Evolutionary conservation across 2,113 vertebrate genomes (phyloP), one percentile per base, ranked within the genome.

Genomic region (Rhodinocichla rosea): DNA sequence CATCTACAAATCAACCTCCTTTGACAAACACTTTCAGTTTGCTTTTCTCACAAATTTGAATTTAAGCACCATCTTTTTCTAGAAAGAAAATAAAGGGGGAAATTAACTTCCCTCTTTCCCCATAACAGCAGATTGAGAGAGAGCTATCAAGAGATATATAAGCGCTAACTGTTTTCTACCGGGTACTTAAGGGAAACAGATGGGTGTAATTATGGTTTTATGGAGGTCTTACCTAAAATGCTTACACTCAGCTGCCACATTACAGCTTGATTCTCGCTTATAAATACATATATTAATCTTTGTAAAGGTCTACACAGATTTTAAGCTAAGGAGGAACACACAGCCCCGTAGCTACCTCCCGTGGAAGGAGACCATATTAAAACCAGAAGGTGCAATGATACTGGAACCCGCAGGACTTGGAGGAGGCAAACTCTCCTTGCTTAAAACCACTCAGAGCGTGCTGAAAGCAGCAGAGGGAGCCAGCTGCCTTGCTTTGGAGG

Each of bases 391-490:
- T 9, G 56, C 56, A 63, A 32, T 9, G 15, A 21, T 10, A 17
- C 20, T 5, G 24, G 18, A 76, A 59, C 50, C 15, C 27, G 4
- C 55, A 32, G 49, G 32, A 52, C 32, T 17, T 9, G 7, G 37
- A 37, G 14, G 10, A 63, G 55, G 35, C 6, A 6, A 30, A 24
- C 2, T 52, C 7, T 44, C 17, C 1, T 33, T 35, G 19, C 13
- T 65, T 28, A 10, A 20, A 77, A 19, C 7, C 5, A 20, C 33
- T 63, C 45, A 18, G 77, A 24, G 27, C 6, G 3, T 3, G 20
- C 52, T 28, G 37, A 78, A 26, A 74, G 78, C 96, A 93, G 90
- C 76, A 97, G 96, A 94, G 94, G 96, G 96, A 97, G 94, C 93
- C 88, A 94, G 16, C 32, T 88, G 82, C 83, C 82, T 88, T 81